A percentile compares a stretch with the other conserved stretches of the same genome.
Evolutionary conservation across 1,140 invertebrate genomes (phyloP).

Genomic region (Melitaea cinxia): DNA sequence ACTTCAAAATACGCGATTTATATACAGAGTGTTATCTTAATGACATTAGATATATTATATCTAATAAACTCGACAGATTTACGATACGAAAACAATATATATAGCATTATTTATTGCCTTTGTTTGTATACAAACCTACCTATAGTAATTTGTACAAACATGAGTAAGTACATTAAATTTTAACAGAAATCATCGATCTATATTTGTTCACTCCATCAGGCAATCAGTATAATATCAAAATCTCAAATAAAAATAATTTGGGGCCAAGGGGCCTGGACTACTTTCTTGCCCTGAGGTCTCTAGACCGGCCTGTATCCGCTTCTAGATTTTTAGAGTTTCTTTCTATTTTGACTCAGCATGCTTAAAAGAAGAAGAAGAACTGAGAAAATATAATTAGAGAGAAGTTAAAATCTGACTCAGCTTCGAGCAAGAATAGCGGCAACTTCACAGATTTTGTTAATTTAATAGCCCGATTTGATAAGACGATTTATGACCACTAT

Average conservation of each 20-base stretch:
- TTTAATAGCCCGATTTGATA: conserved; percentile 13
- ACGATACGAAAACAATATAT: conserved; percentile 1
- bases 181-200: too few species aligned
- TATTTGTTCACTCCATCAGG: too few species aligned
- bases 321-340: too few species aligned
- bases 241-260: too few species aligned
- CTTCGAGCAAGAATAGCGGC: conserved; percentile 9
- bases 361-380: too few species aligned
- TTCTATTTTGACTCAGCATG: too few species aligned
- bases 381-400: too few species aligned
- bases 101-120: conserved; percentile 3
- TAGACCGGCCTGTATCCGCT: too few species aligned
- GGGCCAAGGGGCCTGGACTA: too few species aligned
- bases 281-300: too few species aligned
- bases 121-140: conserved; percentile 4
- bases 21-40: conserved; percentile 13
- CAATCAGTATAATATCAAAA: too few species aligned
- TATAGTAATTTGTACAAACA: not conserved
- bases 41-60: conserved; percentile 5
- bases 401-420: conserved; percentile 12
- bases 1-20: conserved; percentile 12
- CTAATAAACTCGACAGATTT: conserved; percentile 8
- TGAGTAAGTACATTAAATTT: too few species aligned
- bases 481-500: conserved; percentile 12
- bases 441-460: conserved; percentile 7